phyloP scores from a whole-genome alignment of 1,140 invertebrate genomes.

The Drosophila suzukii region DNA sequence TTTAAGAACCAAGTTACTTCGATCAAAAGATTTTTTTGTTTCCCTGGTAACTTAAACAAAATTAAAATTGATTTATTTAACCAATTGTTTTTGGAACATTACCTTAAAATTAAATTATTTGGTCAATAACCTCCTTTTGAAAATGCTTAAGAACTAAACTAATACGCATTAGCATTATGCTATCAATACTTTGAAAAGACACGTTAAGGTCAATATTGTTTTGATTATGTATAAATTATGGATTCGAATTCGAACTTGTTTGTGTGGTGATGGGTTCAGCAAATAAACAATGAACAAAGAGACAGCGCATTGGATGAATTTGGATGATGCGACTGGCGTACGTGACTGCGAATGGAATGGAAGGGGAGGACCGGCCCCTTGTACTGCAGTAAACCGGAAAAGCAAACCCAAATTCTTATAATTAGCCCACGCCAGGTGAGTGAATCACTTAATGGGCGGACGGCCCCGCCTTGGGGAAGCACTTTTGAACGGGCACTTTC shows the following conservation, averaged over 20 bases:
- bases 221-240: conserved; percentile 7
- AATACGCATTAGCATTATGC: not conserved
- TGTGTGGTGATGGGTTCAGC: not conserved
- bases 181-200: too few species aligned
- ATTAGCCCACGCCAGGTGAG: conserved; percentile 26
- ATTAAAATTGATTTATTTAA: too few species aligned
- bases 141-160: not conserved
- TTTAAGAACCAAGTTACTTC: not conserved
- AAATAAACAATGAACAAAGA: conserved; percentile 26
- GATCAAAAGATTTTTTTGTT: too few species aligned
- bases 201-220: conserved; percentile 21
- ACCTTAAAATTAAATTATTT: not conserved
- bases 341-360: conserved; percentile 55
- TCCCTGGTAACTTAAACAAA: too few species aligned
- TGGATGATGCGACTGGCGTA: conserved; percentile 30
- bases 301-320: conserved; percentile 6
- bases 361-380: conserved; percentile 42
- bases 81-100: not conserved
- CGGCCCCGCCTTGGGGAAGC: conserved; percentile 53
- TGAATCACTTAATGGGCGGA: conserved; percentile 17
- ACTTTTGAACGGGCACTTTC: conserved; percentile 50
- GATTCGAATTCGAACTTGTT: not conserved
- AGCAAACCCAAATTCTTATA: conserved; percentile 36
- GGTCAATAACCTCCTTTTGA: too few species aligned
- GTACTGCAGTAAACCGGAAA: conserved; percentile 36